A percentile compares a stretch with the other conserved stretches of the same genome.
phyloP scores from a whole-genome alignment of 1,140 invertebrate genomes.

The Zaprionus ornatus region DNA sequence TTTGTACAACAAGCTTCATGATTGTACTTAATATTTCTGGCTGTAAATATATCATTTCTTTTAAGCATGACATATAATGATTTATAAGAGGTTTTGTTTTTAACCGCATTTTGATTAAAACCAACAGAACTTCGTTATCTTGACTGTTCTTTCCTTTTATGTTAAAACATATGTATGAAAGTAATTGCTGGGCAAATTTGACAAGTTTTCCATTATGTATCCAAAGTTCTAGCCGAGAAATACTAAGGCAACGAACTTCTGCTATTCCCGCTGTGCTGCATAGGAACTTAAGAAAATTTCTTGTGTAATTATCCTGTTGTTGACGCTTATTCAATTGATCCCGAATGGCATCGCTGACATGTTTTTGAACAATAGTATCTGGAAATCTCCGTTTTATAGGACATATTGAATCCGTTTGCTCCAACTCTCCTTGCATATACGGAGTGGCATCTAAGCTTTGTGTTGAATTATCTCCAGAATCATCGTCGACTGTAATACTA shows the following conservation, averaged over 20 bases:
- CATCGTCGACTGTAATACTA: conserved; percentile 84
- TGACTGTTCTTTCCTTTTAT: conserved; percentile 88
- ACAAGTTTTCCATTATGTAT: conserved; percentile 97
- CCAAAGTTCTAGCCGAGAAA: conserved; percentile 95
- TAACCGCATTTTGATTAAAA: conserved; percentile 94
- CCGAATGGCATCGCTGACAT: conserved; percentile 93
- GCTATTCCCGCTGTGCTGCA: conserved; percentile 93
- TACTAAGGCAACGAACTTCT: conserved; percentile 91
- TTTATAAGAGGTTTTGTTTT: conserved; percentile 97
- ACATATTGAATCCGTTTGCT: conserved; percentile 60
- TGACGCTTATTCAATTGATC: conserved; percentile 94
- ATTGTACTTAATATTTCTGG: conserved; percentile 94
- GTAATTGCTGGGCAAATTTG: conserved; percentile 95
- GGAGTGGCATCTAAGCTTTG: conserved; percentile 66
- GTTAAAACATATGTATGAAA: conserved; percentile 96
- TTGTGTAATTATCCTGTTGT: conserved; percentile 92
- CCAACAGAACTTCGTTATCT: conserved; percentile 95
- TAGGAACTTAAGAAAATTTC: conserved; percentile 94
- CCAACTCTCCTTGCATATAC: conserved; percentile 59
- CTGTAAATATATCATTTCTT: conserved; percentile 85
- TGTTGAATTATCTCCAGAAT: conserved; percentile 85
- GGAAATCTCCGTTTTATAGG: conserved; percentile 86
- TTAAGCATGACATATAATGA: conserved; percentile 94
- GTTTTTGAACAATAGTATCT: conserved; percentile 90
- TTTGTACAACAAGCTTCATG: conserved; percentile 96